Conservation (phyloP, 2,797 vertebrate genomes). For the Mormyrops attenuatus region DNA sequence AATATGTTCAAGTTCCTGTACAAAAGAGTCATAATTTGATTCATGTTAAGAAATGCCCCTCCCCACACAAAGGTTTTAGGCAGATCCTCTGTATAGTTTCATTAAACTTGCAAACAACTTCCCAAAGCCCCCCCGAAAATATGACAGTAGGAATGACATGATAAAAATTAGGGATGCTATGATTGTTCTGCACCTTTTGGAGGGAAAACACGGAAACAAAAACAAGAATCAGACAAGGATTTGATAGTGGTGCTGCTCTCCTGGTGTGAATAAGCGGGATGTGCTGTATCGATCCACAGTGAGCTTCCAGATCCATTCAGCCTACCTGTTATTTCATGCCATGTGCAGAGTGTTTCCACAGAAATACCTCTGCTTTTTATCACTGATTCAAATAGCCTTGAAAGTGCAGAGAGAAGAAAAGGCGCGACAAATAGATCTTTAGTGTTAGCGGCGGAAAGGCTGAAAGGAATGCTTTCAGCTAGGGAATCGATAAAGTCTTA, state of each 20-base stretch:
- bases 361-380: background rate
- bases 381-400: background rate
- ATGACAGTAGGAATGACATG: background rate
- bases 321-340: background rate
- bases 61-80: background rate
- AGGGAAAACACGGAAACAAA: background rate
- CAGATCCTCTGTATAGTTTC: background rate
- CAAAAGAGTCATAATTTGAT: background rate
- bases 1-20: background rate
- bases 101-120: background rate
- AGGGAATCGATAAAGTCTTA: background rate
- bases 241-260: background rate
- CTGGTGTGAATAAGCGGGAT: background rate
- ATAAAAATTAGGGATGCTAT: background rate
- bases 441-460: background rate
- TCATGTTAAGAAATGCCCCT: background rate
- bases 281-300: background rate
- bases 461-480: background rate
- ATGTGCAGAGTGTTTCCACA: background rate
- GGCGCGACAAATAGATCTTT: background rate
- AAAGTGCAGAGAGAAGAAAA: background rate
- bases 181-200: background rate
- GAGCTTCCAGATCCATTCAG: no score
- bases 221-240: background rate
- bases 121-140: background rate